Evolutionary conservation across 2,797 vertebrate genomes (phyloP).

Genomic region (Lagodon rhomboides): DNA sequence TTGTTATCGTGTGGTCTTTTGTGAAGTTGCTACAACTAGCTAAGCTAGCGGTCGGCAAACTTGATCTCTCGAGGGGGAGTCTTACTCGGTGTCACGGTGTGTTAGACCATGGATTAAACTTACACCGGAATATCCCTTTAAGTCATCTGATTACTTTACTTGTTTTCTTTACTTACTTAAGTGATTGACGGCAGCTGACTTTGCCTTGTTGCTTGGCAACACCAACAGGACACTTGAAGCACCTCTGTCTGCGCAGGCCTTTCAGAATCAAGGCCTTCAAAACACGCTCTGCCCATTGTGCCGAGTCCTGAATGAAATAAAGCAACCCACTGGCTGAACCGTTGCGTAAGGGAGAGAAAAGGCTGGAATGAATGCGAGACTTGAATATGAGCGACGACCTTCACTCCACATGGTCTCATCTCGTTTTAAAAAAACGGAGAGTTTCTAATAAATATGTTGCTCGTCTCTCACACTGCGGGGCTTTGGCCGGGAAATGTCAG

Average conservation of each 20-base stretch:
- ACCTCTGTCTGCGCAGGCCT: constrained; percentile 34
- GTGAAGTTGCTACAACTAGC: no score
- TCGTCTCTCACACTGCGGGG: constrained; percentile 51
- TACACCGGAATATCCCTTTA: no score
- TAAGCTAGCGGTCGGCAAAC: no score
- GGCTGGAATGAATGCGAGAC: background rate
- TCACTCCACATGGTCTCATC: constrained; percentile 22
- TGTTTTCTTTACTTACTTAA: constrained; percentile 26
- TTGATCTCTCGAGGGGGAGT: no score
- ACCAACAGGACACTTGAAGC: constrained; percentile 42
- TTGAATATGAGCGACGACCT: constrained; percentile 29
- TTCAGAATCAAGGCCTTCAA: constrained; percentile 59
- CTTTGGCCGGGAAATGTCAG: constrained; percentile 73
- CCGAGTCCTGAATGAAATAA: constrained; percentile 25
- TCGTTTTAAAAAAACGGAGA: constrained; percentile 55
- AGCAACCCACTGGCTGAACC: constrained; percentile 15
- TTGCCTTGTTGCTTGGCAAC: constrained; percentile 65
- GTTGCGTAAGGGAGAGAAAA: background rate
- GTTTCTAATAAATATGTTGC: constrained; percentile 60
- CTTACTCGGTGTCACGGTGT: no score
- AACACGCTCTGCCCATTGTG: constrained; percentile 37
- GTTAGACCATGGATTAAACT: no score
- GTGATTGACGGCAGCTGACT: constrained; percentile 49
- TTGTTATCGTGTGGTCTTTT: no score
- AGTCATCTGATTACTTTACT: constrained; percentile 48